These are phyloP conservation scores for Eretmocerus hayati DNA, from an alignment of 2,888 invertebrate genomes.

Conservation along the genomic window DNA sequence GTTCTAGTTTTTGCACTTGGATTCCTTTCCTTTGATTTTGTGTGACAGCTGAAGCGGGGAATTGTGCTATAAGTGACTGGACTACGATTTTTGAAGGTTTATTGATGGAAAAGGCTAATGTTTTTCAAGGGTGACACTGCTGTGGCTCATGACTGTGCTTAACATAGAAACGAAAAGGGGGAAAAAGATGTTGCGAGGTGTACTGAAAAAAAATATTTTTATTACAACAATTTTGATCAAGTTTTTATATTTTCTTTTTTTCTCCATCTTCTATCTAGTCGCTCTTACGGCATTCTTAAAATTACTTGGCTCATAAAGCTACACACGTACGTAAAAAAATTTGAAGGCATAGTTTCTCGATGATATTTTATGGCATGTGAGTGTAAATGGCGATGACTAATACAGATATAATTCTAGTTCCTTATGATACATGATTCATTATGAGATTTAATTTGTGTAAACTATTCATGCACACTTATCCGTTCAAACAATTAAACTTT, in stretches of 20 bases:
- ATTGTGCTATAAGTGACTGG: too few species aligned
- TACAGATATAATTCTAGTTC: too few species aligned
- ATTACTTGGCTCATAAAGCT: constrained; percentile 16
- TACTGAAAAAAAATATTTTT: constrained; percentile 7
- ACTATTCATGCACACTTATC: too few species aligned
- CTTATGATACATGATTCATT: too few species aligned
- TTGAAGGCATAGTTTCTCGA: constrained; percentile 13
- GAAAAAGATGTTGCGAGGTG: not conserved
- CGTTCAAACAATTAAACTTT: too few species aligned
- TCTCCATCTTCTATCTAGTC: not conserved
- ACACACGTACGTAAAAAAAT: constrained; percentile 8
- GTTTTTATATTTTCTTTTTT: constrained; percentile 6
- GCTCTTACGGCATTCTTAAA: constrained; percentile 1
- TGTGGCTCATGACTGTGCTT: constrained; percentile 20
- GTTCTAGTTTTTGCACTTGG: too few species aligned
- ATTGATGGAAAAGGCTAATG: constrained; percentile 5
- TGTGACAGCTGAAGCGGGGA: too few species aligned
- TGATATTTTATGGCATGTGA: constrained; percentile 12
- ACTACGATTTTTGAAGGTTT: not conserved
- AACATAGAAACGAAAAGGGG: constrained; percentile 6
- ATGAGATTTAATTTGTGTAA: too few species aligned
- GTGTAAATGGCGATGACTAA: constrained; percentile 15
- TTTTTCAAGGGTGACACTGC: too few species aligned
- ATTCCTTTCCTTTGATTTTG: too few species aligned
- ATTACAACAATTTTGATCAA: not conserved